Conservation (phyloP, 2,888 invertebrate genomes). For the Cantharis rufa region DNA sequence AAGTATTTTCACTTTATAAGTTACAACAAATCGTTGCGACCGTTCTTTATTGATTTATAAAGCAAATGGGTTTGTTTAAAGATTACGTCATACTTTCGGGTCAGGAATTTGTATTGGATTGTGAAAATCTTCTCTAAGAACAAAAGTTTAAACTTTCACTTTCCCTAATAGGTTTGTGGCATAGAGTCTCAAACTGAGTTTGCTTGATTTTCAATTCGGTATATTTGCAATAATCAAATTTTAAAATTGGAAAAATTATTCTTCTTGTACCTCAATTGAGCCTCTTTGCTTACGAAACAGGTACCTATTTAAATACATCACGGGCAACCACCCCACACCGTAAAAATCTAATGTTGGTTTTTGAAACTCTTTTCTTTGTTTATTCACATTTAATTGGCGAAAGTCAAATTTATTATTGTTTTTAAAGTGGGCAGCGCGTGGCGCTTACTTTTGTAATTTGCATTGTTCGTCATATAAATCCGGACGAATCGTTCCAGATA, state of each 20-base stretch:
- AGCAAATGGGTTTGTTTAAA: not conserved
- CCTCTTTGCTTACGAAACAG: conserved; percentile 3
- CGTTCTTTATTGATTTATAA: not conserved
- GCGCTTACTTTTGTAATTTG: not conserved
- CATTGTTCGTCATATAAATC: not conserved
- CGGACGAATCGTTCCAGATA: not conserved
- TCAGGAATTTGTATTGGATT: not conserved
- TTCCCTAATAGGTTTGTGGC: not conserved
- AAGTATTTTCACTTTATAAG: not conserved
- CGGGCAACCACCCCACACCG: conserved; percentile 8
- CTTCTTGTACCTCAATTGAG: conserved; percentile 5
- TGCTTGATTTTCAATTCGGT: not conserved
- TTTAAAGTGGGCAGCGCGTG: not conserved
- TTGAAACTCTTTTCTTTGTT: not conserved
- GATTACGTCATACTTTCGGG: not conserved
- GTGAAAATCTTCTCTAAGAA: not conserved
- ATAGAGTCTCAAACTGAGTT: too few species aligned
- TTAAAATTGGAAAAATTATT: not conserved
- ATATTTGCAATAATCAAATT: not conserved
- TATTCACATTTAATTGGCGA: not conserved
- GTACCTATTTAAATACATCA: conserved; percentile 14
- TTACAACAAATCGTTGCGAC: not conserved
- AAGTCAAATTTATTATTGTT: not conserved
- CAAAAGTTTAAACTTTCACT: not conserved
- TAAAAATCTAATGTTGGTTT: not conserved